Conservation (phyloP, 2,797 vertebrate genomes). For the Microtus agrestis region DNA sequence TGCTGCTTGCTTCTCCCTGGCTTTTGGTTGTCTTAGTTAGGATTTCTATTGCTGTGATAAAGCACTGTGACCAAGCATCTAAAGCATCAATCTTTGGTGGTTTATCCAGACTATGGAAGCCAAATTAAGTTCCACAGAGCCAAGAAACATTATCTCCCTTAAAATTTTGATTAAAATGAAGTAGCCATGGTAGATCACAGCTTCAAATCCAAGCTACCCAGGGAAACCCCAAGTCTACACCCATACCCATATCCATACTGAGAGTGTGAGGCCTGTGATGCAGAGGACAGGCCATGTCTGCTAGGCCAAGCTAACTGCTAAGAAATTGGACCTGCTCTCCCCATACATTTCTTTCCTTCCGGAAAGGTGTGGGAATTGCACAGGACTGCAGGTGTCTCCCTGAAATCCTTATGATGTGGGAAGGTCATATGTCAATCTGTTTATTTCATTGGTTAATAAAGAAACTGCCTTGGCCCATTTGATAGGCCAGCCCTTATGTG, state of each 20-base stretch:
- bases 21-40: not conserved
- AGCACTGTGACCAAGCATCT: not conserved
- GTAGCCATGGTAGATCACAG: not conserved
- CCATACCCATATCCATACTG: too few relatives aligned
- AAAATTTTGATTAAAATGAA: not conserved
- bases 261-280: not conserved
- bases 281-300: too few relatives aligned
- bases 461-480: too few relatives aligned
- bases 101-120: not conserved
- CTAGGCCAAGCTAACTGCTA: not conserved
- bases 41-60: not conserved
- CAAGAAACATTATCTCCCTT: not conserved
- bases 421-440: too few relatives aligned
- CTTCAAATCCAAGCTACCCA: not conserved
- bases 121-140: not conserved
- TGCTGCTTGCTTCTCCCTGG: not conserved
- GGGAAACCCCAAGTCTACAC: not conserved
- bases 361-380: rapidly evolving
- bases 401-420: too few relatives aligned
- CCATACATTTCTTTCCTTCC: not conserved
- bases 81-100: not conserved
- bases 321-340: not conserved
- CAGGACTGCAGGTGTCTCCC: not conserved
- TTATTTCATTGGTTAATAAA: too few relatives aligned
- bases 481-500: too few relatives aligned